phyloP scores from a whole-genome alignment of 2,113 vertebrate species.

The Archocentrus centrarchus region DNA sequence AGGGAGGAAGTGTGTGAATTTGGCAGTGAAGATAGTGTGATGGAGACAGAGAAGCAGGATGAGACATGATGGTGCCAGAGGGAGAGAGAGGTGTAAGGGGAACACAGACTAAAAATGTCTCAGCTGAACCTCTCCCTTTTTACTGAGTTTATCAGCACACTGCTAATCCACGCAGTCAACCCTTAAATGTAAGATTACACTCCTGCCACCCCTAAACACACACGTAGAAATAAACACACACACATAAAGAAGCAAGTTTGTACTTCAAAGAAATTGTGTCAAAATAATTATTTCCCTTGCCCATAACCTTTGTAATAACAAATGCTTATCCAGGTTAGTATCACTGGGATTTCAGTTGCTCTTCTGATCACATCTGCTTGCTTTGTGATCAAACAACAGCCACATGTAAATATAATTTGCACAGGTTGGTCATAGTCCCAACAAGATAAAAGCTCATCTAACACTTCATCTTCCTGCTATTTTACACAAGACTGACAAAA shows the following conservation, averaged over 20 bases:
- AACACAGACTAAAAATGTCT: conserved; percentile 36
- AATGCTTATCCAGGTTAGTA: conserved; percentile 7
- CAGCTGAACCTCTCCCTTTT: conserved; percentile 23
- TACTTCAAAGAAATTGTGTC: conserved; percentile 8
- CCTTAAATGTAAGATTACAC: conserved; percentile 41
- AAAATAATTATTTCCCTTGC: not conserved
- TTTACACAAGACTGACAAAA: not conserved
- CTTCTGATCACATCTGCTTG: not conserved
- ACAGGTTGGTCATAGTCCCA: not conserved
- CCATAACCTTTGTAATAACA: not conserved
- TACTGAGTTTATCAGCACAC: conserved; percentile 18
- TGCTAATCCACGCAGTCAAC: conserved; percentile 49
- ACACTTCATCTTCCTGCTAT: not conserved
- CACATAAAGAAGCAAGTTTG: not conserved
- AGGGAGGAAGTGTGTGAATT: conserved; percentile 36
- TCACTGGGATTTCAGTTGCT: conserved; percentile 15
- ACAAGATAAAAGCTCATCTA: conserved; percentile 6
- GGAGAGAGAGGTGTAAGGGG: conserved; percentile 7
- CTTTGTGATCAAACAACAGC: not conserved
- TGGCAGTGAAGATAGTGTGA: conserved; percentile 32
- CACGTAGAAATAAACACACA: not conserved
- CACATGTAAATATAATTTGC: not conserved
- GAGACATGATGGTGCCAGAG: conserved; percentile 24
- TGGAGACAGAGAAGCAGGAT: conserved; percentile 34
- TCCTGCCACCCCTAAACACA: not conserved